These are phyloP conservation scores for Schizopygopsis malacanthus DNA, from an alignment of 2,797 vertebrate species.

Conservation along the genomic window DNA sequence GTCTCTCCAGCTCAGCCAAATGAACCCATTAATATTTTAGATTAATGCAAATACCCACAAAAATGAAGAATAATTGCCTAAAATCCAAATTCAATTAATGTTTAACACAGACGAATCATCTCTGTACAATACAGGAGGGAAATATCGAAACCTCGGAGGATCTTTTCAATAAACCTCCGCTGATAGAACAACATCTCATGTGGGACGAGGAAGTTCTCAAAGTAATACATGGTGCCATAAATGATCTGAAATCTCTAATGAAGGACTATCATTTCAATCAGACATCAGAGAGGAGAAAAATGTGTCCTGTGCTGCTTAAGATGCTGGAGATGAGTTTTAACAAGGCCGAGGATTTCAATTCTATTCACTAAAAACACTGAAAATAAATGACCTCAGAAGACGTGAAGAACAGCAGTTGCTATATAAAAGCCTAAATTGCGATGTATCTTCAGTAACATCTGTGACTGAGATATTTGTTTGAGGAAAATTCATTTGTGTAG, in stretches of 20 bases:
- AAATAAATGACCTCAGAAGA: not conserved
- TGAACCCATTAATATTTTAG: conserved; percentile 77
- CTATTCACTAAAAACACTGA: not conserved
- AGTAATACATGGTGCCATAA: conserved; percentile 1
- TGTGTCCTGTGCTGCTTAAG: not conserved
- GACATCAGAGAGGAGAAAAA: not conserved
- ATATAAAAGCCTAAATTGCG: not conserved
- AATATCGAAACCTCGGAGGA: conserved; percentile 32
- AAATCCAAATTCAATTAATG: conserved; percentile 78
- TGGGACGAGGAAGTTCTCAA: conserved; percentile 3
- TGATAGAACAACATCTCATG: conserved; percentile 31
- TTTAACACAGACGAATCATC: conserved; percentile 69
- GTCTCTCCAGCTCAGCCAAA: conserved; percentile 62
- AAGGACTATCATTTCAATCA: not conserved
- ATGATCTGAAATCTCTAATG: not conserved
- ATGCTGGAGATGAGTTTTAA: not conserved
- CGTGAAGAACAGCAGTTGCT: not conserved
- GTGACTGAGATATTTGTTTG: not conserved
- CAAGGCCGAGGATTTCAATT: not conserved
- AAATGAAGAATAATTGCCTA: conserved; percentile 77
- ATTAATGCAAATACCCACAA: conserved; percentile 78
- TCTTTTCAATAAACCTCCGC: conserved; percentile 35
- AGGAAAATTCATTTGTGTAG: not conserved
- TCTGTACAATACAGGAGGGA: conserved; percentile 30
- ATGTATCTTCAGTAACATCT: conserved; percentile 11